phyloP scores from a whole-genome alignment of 2,113 vertebrate genomes.

The Nycticebus coucang region DNA sequence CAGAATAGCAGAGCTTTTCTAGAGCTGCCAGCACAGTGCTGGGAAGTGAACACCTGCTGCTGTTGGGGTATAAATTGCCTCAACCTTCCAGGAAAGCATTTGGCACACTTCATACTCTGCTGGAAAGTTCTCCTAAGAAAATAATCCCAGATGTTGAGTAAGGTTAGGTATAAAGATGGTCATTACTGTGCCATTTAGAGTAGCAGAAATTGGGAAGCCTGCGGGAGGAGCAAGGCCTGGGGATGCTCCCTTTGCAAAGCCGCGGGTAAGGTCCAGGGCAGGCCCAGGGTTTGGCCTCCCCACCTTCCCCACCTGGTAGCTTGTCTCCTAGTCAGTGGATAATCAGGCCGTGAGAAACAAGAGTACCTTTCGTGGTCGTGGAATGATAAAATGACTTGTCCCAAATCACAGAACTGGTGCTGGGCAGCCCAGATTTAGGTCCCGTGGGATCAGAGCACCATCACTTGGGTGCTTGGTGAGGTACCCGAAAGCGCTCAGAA shows the following conservation, averaged over 20 bases:
- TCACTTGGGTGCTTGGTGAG: neutral
- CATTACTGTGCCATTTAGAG: fast-evolving
- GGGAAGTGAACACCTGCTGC: fast-evolving
- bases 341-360: neutral
- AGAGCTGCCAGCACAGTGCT: neutral
- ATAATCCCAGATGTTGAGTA: neutral
- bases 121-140: neutral
- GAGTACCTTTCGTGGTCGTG: neutral
- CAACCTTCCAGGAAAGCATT: neutral
- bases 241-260: fast-evolving
- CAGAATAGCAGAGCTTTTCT: neutral
- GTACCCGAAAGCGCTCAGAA: too few species aligned
- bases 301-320: too few species aligned
- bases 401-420: neutral
- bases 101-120: fast-evolving
- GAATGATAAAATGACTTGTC: neutral
- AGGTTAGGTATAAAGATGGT: fast-evolving
- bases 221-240: fast-evolving
- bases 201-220: fast-evolving
- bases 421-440: neutral
- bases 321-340: neutral
- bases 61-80: fast-evolving
- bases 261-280: fast-evolving
- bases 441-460: fast-evolving
- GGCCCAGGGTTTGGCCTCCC: too few species aligned